phyloP scores from a whole-genome alignment of 1,140 invertebrate genomes.

The Atopsyche davidsoni region DNA sequence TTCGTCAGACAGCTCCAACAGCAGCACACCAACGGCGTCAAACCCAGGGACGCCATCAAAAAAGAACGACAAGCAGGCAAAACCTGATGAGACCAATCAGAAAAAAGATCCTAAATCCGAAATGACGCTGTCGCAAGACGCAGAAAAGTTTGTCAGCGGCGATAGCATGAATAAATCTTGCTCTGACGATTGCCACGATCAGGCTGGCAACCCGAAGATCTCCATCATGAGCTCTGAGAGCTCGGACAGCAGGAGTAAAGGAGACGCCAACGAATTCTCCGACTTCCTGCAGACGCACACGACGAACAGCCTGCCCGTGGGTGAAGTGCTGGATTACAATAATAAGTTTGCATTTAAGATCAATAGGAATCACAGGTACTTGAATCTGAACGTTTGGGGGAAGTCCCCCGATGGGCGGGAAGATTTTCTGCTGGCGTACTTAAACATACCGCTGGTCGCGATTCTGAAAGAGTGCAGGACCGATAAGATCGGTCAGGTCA shows the following conservation, averaged over 20 bases:
- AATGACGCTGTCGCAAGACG: too few relatives aligned
- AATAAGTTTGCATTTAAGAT: slow-evolving; percentile 68
- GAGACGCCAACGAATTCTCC: slow-evolving; percentile 35
- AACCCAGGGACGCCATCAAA: slow-evolving; percentile 46
- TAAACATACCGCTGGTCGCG: slow-evolving; percentile 71
- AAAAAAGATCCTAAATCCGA: background rate
- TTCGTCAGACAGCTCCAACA: slow-evolving; percentile 47
- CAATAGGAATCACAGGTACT: slow-evolving; percentile 63
- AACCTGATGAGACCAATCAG: slow-evolving; percentile 36
- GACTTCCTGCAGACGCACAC: slow-evolving; percentile 48
- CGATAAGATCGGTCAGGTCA: slow-evolving; percentile 71
- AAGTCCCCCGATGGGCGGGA: slow-evolving; percentile 49
- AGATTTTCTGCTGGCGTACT: slow-evolving; percentile 66
- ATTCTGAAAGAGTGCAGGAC: slow-evolving; percentile 73
- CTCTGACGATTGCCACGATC: too few relatives aligned
- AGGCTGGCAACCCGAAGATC: slow-evolving; percentile 17
- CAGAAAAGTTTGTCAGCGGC: too few relatives aligned
- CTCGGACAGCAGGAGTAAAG: background rate
- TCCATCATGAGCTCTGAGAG: slow-evolving; percentile 3
- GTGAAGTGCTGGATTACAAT: slow-evolving; percentile 61
- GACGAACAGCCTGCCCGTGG: slow-evolving; percentile 42
- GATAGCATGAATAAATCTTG: too few relatives aligned
- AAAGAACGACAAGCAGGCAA: slow-evolving; percentile 34
- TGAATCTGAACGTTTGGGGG: slow-evolving; percentile 80
- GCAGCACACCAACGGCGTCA: slow-evolving; percentile 48